phyloP scores from a whole-genome alignment of 2,797 vertebrate genomes.

The Hypotaenidia okinawae region DNA sequence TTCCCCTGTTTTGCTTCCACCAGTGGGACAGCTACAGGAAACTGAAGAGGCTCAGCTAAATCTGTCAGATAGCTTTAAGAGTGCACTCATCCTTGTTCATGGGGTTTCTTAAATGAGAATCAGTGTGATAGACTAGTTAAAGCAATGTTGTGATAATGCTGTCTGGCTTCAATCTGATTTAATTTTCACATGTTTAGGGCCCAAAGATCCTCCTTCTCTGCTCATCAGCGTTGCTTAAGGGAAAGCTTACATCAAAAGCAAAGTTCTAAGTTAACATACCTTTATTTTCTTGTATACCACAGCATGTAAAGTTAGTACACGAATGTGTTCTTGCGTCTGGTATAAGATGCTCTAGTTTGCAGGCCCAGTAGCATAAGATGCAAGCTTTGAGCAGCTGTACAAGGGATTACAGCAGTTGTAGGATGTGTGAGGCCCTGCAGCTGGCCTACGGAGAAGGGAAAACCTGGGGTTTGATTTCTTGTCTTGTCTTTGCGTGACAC shows the following conservation, averaged over 20 bases:
- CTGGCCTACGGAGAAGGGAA: not conserved
- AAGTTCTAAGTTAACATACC: not conserved
- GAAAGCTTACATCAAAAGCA: not conserved
- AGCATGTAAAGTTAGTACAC: not conserved
- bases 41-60: slow-evolving; percentile 13
- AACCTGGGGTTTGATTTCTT: not conserved
- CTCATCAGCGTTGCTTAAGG: not conserved
- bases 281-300: not conserved
- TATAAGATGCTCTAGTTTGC: not conserved
- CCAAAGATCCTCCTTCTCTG: not conserved
- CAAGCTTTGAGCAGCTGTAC: not conserved
- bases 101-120: not conserved
- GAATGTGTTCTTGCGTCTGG: not conserved
- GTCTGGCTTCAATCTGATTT: not conserved
- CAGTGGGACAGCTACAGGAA: not conserved
- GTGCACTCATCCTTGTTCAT: not conserved
- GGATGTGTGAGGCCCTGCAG: not conserved
- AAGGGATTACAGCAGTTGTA: not conserved
- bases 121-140: not conserved
- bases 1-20: not conserved
- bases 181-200: not conserved
- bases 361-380: not conserved
- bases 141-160: not conserved
- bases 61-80: not conserved
- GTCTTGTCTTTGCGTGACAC: not conserved